These are phyloP conservation scores for Ctenosaura bakeri DNA, from an alignment of 2,797 vertebrate genomes.

Conservation along the genomic window DNA sequence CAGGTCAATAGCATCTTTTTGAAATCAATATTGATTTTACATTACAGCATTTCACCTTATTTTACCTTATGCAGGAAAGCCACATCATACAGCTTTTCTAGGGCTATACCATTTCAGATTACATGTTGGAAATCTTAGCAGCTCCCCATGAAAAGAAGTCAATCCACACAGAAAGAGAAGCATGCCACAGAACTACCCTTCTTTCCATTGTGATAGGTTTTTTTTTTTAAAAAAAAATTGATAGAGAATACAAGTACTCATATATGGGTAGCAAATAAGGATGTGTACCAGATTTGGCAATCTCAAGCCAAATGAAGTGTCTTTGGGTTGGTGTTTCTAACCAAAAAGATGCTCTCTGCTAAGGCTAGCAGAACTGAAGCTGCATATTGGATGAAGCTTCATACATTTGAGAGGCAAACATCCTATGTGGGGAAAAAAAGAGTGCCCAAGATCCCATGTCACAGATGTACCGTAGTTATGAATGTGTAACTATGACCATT, in stretches of 20 bases:
- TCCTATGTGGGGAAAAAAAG: too few relatives aligned
- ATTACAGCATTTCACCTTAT: neutral
- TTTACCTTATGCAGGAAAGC: neutral
- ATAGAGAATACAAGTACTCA: neutral
- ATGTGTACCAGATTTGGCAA: neutral
- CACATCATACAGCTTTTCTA: neutral
- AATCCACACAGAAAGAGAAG: neutral
- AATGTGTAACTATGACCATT: too few relatives aligned
- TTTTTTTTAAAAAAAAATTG: neutral
- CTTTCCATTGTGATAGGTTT: neutral
- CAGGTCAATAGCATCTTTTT: neutral
- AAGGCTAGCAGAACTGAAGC: too few relatives aligned
- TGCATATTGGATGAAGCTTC: too few relatives aligned
- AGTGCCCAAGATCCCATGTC: too few relatives aligned
- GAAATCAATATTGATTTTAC: conserved; percentile 17
- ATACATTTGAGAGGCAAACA: too few relatives aligned
- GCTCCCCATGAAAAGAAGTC: neutral
- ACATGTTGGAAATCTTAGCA: neutral
- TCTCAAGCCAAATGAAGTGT: too few relatives aligned
- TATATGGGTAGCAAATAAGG: neutral
- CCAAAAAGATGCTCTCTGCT: too few relatives aligned
- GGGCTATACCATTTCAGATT: neutral
- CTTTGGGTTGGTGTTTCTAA: too few relatives aligned
- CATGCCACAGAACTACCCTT: neutral
- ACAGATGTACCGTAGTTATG: too few relatives aligned